Base-by-base conservation (phyloP, 2,797 vertebrate species). In the Taeniopygia guttata region DNA sequence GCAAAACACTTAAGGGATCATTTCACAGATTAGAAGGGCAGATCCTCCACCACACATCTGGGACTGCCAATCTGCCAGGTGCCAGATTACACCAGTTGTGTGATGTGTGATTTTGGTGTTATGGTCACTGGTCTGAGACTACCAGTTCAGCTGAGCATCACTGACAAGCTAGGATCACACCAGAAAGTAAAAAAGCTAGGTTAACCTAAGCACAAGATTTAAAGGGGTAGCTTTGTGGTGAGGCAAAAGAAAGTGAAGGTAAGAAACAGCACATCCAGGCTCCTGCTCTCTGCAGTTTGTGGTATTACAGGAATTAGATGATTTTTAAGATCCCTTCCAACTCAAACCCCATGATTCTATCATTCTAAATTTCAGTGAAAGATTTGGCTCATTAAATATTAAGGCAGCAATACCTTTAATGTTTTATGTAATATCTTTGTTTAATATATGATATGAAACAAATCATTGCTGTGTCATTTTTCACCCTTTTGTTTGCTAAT, bases 1-100 rank as follows among this genome's bases (percentile, higher is more conserved):
- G 14, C 6, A 32, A 49, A 36, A 12, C 2, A 32, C 6, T 22
- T 56, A 26, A 36, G 36, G 43, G 26, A 30, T 49, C 0, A 0
- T 58, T 66, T 51, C 26, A 30, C 36, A 32, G 14, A 17, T 26
- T 10, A 22, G 17, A 26, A 58, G 11, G 32, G 9, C 21, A 74
- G 11, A 49, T 11, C 26, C 14, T 64, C 26, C 17, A 30, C 16
- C 43, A 15, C 26, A 26, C 26, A 36, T 7, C 14, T 56, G 42
- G 42, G 20, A 25, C 11, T 66, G 52, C 26, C 36, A 66, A 0
- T 58, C n/a, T 26, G 34, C 7, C 7, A 36, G 32, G 9, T 43
- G 11, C 32, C 43, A 66, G 11, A 13, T 43, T 18, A 11, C 26
- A 22, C 10, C 32, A 58, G 17, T 9, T 40, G 4, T 22, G 15